Base-by-base conservation (phyloP, 1,140 invertebrate species). In the Cyrtorhinus lividipennis region DNA sequence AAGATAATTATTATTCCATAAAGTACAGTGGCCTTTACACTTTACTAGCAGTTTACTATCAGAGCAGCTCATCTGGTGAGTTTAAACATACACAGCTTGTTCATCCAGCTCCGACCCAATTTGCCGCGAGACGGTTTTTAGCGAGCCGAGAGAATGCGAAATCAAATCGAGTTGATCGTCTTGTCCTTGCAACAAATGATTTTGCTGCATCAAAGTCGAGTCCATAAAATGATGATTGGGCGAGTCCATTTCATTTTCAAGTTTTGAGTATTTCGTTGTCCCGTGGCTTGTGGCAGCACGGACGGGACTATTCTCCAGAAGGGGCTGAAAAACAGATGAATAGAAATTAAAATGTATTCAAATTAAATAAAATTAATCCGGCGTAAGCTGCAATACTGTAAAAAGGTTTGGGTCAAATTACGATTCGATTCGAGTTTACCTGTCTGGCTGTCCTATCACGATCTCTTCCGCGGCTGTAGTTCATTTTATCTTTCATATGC, bases 401-500 rank as follows among this genome's bases (percentile, higher is more conserved):
- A n/a, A n/a, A n/a, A n/a, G n/a, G n/a, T n/a, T n/a, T n/a, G n/a
- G n/a, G n/a, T n/a, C n/a, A n/a, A n/a, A n/a, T n/a, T n/a, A n/a
- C n/a, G n/a, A n/a, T n/a, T n/a, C n/a, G n/a, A n/a, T 0, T n/a
- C 23, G 12, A 26, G 59, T 56, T 46, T 30, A 69, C 68, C 79
- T 92, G 89, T 74, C 87, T 79, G 24, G 85, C 84, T 61, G 87
- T 88, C 62, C 85, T 80, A 71, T 89, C 86, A 68, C 81, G 79
- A 73, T 88, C 86, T 72, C 84, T 79, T 69, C 83, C 83, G 71
- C 84, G 80, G 71, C 83, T 88, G 68, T 88, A 79, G 77, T 86
- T 88, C 83, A 94, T 88, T 75, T 89, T 90, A 71, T 90, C 87
- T 81, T 91, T 92, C 88, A 93, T 94, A 71, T 83, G 80, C 87